Evolutionary conservation across 2,888 invertebrate genomes (phyloP), one percentile per base, ranked within the genome.

Genomic region (Heteropelma amictum): DNA sequence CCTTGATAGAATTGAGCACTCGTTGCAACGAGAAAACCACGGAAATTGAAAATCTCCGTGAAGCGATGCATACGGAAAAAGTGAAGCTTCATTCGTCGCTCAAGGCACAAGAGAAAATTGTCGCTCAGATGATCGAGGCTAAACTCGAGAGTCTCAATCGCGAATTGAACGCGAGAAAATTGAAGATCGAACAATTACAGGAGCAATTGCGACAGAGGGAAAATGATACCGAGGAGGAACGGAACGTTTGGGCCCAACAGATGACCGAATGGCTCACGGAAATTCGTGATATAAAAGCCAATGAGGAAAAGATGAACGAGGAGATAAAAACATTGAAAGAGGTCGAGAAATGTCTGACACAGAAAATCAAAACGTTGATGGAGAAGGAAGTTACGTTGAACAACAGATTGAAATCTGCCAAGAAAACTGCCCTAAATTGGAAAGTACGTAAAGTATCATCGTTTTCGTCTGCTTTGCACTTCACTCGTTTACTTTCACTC

Each of bases 321-420:
- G 89, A 92, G 83, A 87, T 89, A 0, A 90, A 90, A 76, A 87
- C 90, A 1, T 78, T 90, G 0, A 92, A 92, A 53, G 81, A 89
- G 1, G 90, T 90, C 10, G 89, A 92, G 38, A 80, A 88, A 1
- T 90, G 90, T 47, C 86, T 92, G 63, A 90, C 90, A 40, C 78
- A 85, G 0, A 92, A 93, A 51, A 86, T 92, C 61, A 89, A 90
- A 19, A 83, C 87, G 6, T 75, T 93, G 58, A 82, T 81, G 53
- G 82, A 83, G 3, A 84, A 82, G 12, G 84, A 87, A 7, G 81
- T 81, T 54, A 77, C 79, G 21, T 60, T 85, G 23, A 92, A 92
- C 63, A 91, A 91, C 7, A 93, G 93, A 81, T 93, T 93, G 82
- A 92, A 91, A 80, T 92, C 91, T 64, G 92, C 92, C 1, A 93